phyloP scores from a whole-genome alignment of 2,113 vertebrate species.

The Nyctibius bracteatus region DNA sequence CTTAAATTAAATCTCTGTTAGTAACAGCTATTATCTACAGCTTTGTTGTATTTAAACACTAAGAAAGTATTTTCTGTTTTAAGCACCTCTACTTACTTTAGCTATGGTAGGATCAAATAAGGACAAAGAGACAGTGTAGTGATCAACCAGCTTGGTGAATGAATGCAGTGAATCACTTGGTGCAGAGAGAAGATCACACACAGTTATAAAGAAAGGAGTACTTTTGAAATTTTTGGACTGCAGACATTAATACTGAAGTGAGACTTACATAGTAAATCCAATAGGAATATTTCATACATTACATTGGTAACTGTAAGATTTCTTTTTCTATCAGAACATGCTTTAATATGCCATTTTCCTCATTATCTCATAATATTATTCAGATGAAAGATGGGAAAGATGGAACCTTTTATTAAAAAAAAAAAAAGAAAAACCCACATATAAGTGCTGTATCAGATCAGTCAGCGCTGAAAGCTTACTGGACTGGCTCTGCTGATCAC shows the following conservation, averaged over 20 bases:
- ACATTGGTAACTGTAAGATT: neutral
- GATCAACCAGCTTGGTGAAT: neutral
- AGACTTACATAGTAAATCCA: neutral
- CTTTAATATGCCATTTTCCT: neutral
- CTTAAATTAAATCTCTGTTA: neutral
- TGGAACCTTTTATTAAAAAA: neutral
- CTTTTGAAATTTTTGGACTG: neutral
- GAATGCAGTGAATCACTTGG: neutral
- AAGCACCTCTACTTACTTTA: neutral
- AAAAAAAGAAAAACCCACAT: neutral
- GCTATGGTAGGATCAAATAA: neutral
- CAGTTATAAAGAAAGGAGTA: neutral
- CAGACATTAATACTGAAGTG: neutral
- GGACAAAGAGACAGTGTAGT: neutral
- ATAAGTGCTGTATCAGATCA: fast-evolving
- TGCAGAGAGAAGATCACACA: neutral
- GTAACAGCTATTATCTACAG: neutral
- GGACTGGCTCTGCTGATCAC: neutral
- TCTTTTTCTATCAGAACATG: neutral
- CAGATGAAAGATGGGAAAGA: no score
- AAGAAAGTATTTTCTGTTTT: constrained; percentile 7
- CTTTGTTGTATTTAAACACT: neutral
- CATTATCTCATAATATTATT: neutral
- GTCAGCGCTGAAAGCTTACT: neutral
- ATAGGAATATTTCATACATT: neutral